Percentiles rank a stretch among this genome's conserved stretches.
Evolutionary conservation across 1,140 invertebrate genomes (phyloP).

Genomic region (Caenorhabditis latens): DNA sequence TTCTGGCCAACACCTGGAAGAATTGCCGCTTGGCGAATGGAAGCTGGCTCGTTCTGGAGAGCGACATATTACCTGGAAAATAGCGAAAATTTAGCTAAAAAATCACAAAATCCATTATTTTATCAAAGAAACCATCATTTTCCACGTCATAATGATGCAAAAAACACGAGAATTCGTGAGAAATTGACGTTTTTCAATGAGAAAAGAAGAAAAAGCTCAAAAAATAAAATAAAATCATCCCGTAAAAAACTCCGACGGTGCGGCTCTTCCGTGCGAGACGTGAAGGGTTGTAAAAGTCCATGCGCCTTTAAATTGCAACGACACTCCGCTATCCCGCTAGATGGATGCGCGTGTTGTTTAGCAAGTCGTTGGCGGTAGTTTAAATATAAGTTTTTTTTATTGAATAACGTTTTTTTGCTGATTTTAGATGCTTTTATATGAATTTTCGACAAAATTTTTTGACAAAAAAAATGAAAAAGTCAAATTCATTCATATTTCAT

Average conservation of each 20-base stretch:
- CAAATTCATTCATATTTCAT: no score
- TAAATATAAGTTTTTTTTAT: neutral
- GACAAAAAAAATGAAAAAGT: no score
- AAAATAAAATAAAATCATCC: constrained; percentile 11
- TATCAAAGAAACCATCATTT: neutral
- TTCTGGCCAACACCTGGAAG: constrained; percentile 35
- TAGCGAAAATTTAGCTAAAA: neutral
- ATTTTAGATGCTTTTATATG: neutral
- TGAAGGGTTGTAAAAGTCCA: neutral
- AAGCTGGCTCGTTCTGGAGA: constrained; percentile 40
- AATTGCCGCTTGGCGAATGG: constrained; percentile 47
- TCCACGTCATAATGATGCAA: neutral
- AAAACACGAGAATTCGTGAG: neutral
- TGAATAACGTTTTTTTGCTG: neutral
- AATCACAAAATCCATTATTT: neutral
- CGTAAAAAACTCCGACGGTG: constrained; percentile 49
- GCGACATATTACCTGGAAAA: constrained; percentile 51
- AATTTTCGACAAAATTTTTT: no score
- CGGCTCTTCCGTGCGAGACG: constrained; percentile 40
- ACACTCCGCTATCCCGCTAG: neutral
- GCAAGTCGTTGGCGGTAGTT: neutral
- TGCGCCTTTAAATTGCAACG: constrained; percentile 19
- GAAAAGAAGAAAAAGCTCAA: neutral
- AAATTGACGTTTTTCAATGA: neutral
- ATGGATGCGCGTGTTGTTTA: neutral